Evolutionary conservation across 1,140 invertebrate genomes (phyloP).

Genomic region (Nasonia vitripennis): DNA sequence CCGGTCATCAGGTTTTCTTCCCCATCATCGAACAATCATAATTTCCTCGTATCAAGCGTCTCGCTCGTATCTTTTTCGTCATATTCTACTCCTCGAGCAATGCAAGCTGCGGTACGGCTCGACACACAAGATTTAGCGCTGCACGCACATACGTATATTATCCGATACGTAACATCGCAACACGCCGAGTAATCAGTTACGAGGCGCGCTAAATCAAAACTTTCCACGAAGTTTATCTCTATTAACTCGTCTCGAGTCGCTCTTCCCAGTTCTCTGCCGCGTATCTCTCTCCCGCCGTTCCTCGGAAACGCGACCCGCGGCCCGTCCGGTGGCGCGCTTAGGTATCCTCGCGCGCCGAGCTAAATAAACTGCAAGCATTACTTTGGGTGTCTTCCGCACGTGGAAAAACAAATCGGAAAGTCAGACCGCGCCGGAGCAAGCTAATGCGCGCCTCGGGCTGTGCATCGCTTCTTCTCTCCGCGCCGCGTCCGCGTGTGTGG

Average conservation of each 20-base stretch:
- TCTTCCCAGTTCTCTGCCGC: not conserved
- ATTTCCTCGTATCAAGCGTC: not conserved
- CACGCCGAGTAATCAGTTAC: not conserved
- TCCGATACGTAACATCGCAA: too few species aligned
- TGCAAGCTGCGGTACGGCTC: too few species aligned
- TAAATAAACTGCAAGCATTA: not conserved
- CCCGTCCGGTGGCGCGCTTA: not conserved
- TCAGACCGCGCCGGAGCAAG: not conserved
- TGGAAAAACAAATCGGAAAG: not conserved
- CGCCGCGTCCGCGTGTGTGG: not conserved
- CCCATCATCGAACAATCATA: conserved; percentile 1
- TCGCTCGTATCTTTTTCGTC: not conserved
- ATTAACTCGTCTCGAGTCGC: not conserved
- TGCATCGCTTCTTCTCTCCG: not conserved
- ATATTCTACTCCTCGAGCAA: not conserved
- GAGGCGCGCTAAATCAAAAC: not conserved
- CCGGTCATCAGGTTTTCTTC: not conserved
- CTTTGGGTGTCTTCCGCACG: not conserved
- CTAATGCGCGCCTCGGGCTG: not conserved
- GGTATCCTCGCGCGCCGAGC: not conserved
- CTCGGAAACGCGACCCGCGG: not conserved
- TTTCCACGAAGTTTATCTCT: not conserved
- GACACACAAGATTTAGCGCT: too few species aligned
- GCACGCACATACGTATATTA: too few species aligned
- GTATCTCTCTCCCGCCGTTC: not conserved